Percentiles rank a stretch among this genome's conserved stretches.
phyloP scores from a whole-genome alignment of 2,113 vertebrate genomes.

The Agelaius tricolor region DNA sequence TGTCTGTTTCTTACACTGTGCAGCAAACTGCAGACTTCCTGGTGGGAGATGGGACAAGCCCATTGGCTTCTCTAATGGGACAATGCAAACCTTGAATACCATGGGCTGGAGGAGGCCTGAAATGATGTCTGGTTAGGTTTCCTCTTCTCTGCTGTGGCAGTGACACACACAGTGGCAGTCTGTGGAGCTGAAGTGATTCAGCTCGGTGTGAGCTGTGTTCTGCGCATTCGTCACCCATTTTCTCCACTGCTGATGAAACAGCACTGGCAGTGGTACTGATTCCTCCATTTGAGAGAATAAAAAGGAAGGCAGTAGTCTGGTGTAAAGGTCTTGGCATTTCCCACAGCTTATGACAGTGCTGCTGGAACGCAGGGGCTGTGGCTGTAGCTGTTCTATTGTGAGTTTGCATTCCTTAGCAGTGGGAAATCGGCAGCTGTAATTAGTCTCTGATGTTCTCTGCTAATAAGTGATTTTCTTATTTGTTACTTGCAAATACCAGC shows the following conservation, averaged over 20 bases:
- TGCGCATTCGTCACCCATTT: not conserved
- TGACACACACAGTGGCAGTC: not conserved
- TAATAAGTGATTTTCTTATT: conserved; percentile 25
- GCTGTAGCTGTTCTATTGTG: conserved; percentile 33
- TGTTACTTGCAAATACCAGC: not conserved
- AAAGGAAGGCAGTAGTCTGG: conserved; percentile 1
- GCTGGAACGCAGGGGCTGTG: not conserved
- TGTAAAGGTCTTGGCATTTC: conserved; percentile 57
- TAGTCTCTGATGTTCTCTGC: conserved; percentile 51
- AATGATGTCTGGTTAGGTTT: not conserved
- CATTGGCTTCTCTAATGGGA: not conserved
- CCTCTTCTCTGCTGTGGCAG: not conserved
- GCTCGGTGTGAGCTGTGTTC: not conserved
- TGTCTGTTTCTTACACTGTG: not conserved
- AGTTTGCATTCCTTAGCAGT: conserved; percentile 41
- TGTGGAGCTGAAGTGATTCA: not conserved
- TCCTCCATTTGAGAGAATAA: conserved; percentile 2
- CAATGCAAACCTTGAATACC: not conserved
- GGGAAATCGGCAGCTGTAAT: conserved; percentile 29
- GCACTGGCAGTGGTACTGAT: not conserved
- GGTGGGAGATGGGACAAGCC: not conserved
- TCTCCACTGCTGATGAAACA: not conserved
- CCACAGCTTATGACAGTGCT: not conserved
- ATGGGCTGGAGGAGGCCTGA: not conserved
- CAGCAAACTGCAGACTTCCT: not conserved